Base-by-base conservation (phyloP, 53 echinoderm and acorn worm species). In the Crossaster papposus region DNA sequence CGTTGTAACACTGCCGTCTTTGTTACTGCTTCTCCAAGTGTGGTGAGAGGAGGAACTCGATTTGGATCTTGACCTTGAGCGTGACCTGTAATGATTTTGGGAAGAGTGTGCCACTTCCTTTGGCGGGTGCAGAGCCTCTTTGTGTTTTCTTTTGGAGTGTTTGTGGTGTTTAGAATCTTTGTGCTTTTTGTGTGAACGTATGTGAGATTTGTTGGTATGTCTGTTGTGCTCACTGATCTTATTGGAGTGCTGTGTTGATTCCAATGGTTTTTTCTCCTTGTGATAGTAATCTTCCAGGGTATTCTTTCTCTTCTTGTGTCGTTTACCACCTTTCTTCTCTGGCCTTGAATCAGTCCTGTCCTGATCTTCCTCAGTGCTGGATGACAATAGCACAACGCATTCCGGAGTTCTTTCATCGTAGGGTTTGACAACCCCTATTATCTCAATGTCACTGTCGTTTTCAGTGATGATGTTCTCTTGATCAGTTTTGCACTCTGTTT, bases 401-500 rank as follows among this genome's bases (percentile, higher is more conserved):
- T 93, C 95, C 15, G 95, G 95, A 31, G 95, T 95, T 68, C 95
- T 78, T 72, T 91, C 86, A 28, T 90, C 89, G 18, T 83, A 86
- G 13, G 95, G 94, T 70, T 95, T 91, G 15, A 94, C 81, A 51
- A 90, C 91, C 3, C 92, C 95, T 30, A 95, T 83, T 35, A 95
- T 93, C 83, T 91, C 93, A 36, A 97, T 88, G 53, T 93, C 95
- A 76, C 94, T 94, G 70, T 82, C 80, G 34, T 93, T 88, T 12
- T 78, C 83, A 52, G 76, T 84, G 50, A 78, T 80, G 0, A 83
- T 77, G 1, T 15, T 90, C 30, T 91, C 81, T 58, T 30, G 55
- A 32, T 22, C 35, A 32, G 52, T 11, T 76, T 44, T 26, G 13
- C 18, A 72, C 71, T 73, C 85, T 34, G 85, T 0, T 52, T 85